phyloP scores from a whole-genome alignment of 2,888 invertebrate genomes.

The Osmoderma eremita region DNA sequence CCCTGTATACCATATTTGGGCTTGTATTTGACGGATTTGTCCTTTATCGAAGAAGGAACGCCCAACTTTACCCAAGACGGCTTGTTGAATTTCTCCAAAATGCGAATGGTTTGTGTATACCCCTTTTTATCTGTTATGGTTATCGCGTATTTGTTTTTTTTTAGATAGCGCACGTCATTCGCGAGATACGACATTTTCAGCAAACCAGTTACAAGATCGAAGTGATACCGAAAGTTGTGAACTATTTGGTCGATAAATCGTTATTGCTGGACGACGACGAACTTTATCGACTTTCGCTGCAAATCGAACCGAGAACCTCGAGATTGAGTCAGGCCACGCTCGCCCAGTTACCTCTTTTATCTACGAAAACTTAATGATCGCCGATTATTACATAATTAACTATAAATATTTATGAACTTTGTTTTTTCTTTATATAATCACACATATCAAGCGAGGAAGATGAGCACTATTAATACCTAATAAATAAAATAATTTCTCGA shows the following conservation, averaged over 20 bases:
- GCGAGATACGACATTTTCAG: conserved; percentile 91
- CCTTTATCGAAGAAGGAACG: conserved; percentile 93
- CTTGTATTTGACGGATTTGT: conserved; percentile 89
- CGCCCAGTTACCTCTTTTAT: conserved; percentile 30
- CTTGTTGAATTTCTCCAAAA: conserved; percentile 91
- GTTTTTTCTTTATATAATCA: conserved; percentile 25
- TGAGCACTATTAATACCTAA: conserved; percentile 6
- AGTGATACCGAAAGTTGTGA: conserved; percentile 80
- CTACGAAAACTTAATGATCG: conserved; percentile 24
- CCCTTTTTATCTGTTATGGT: neutral
- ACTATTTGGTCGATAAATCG: conserved; percentile 82
- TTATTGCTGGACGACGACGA: conserved; percentile 82
- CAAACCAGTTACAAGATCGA: conserved; percentile 93
- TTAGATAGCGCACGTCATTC: conserved; percentile 91
- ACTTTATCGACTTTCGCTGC: conserved; percentile 82
- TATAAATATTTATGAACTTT: neutral
- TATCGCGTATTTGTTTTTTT: conserved; percentile 52
- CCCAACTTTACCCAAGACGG: conserved; percentile 90
- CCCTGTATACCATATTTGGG: conserved; percentile 89
- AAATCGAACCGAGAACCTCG: conserved; percentile 83
- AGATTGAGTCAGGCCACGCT: conserved; percentile 38
- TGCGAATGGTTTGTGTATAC: conserved; percentile 82
- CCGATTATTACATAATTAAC: neutral
- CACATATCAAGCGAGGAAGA: conserved; percentile 32
- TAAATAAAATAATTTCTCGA: conserved; percentile 24